Evolutionary conservation across 2,888 invertebrate species (phyloP).

Genomic region (Physocephala rufipes): DNA sequence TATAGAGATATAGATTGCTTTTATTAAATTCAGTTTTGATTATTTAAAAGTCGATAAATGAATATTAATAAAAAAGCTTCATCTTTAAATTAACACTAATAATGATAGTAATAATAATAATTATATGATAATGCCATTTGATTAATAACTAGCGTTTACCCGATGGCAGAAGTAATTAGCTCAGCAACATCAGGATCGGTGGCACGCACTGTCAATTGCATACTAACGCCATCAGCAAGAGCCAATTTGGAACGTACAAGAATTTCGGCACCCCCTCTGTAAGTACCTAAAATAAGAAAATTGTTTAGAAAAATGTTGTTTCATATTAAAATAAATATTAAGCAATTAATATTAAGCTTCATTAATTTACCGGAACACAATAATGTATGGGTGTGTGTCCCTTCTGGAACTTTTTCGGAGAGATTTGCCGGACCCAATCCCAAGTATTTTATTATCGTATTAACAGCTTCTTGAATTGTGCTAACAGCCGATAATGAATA

Average conservation of each 20-base stretch:
- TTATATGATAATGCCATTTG: too few species aligned
- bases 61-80: background rate
- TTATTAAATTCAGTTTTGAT: background rate
- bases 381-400: slow-evolving; percentile 82
- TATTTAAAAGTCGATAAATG: background rate
- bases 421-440: slow-evolving; percentile 87
- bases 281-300: slow-evolving; percentile 71
- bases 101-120: too few species aligned
- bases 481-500: slow-evolving; percentile 85
- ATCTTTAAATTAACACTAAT: too few species aligned
- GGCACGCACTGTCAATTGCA: slow-evolving; percentile 91
- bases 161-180: slow-evolving; percentile 85
- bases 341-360: background rate
- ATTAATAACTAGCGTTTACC: slow-evolving; percentile 67
- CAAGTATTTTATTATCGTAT: slow-evolving; percentile 82
- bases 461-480: slow-evolving; percentile 84
- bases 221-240: slow-evolving; percentile 81
- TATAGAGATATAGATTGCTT: too few species aligned
- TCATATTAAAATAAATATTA: too few species aligned
- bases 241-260: slow-evolving; percentile 87
- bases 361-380: slow-evolving; percentile 75
- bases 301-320: too few species aligned
- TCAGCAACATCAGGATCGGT: slow-evolving; percentile 87
- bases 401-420: slow-evolving; percentile 83
- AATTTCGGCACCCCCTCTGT: slow-evolving; percentile 90